Percentiles rank a stretch among this genome's conserved stretches.
Evolutionary conservation across 2,113 vertebrate species (phyloP).

Genomic region (Notiomystis cincta): DNA sequence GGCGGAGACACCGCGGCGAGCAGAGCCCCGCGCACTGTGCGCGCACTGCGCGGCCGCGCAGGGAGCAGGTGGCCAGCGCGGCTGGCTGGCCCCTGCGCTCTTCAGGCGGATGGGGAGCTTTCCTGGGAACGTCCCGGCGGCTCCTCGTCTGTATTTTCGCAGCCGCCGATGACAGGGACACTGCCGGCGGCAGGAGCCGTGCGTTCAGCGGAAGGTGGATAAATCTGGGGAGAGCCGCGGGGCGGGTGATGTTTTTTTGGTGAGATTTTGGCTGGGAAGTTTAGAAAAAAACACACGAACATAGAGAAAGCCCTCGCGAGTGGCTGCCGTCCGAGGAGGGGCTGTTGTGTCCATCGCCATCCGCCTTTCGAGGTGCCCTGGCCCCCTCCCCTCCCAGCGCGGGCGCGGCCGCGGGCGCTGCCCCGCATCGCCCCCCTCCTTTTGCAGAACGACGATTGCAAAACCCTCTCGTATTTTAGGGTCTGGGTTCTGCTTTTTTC

Average conservation of each 20-base stretch:
- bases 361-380: not conserved
- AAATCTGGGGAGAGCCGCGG: not conserved
- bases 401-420: not conserved
- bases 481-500: not conserved
- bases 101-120: not conserved
- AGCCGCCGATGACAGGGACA: not conserved
- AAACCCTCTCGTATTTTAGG: rapidly evolving
- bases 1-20: not conserved
- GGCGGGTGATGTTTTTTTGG: not conserved
- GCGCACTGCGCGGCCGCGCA: not conserved
- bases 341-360: rapidly evolving
- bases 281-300: not conserved
- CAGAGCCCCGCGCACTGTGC: not conserved
- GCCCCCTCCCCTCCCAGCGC: not conserved
- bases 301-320: rapidly evolving
- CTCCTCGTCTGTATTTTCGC: not conserved
- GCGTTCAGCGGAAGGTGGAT: not conserved
- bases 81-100: not conserved
- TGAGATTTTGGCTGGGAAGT: not conserved
- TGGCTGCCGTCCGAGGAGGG: not conserved
- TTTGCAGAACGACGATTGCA: not conserved
- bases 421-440: not conserved
- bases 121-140: not conserved
- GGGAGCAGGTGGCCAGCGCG: not conserved
- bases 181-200: not conserved